Evolutionary conservation across 2,113 vertebrate genomes (phyloP), one percentile per base, ranked within the genome.

Genomic region (Notothenia coriiceps): DNA sequence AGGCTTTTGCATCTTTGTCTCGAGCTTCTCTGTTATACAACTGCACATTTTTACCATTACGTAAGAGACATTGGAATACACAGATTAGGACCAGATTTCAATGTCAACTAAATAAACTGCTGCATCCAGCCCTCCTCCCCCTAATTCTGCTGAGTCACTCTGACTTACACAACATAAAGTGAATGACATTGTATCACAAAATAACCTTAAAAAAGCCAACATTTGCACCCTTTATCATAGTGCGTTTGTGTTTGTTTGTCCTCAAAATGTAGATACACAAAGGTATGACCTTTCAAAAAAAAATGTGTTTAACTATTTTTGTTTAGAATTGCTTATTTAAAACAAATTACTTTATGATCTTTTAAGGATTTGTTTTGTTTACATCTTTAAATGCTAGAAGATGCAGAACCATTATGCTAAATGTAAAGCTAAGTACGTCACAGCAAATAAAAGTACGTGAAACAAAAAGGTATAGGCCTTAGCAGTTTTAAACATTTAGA

Each of bases 111-210:
- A 18, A 78, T 18, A 10, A 59, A 50, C 56, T 54, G 10, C 81
- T 57, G 62, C 72, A 25, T 73, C 80, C 72, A 72, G 77, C 12
- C 63, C 46, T 3, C 70, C 35, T 6, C 51, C 52, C 49, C 55
- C 25, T 1, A 13, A 0, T 68, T 65, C 75, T 89, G 91, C 90
- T 22, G 74, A 92, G 85, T 93, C 92, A 93, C 13, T 82, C 54
- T 90, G 83, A 90, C 69, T 4, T 18, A 8, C 57, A 71, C 51
- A 78, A 59, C 17, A 18, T 1, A 2, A 15, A 13, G n/a, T 17
- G 2, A 3, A 18, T 55, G 43, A 11, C 44, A 6, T 33, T 61
- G 3, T 47, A 40, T 33, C 14, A 40, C n/a, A n/a, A 6, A 0
- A 50, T 22, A 10, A 49, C n/a, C 12, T 7, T 17, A 54, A 73